A percentile compares a stretch with the other conserved stretches of the same genome.
These are phyloP conservation scores for Drosophila ogumai DNA, from an alignment of 1,140 invertebrate genomes.

Conservation along the genomic window DNA sequence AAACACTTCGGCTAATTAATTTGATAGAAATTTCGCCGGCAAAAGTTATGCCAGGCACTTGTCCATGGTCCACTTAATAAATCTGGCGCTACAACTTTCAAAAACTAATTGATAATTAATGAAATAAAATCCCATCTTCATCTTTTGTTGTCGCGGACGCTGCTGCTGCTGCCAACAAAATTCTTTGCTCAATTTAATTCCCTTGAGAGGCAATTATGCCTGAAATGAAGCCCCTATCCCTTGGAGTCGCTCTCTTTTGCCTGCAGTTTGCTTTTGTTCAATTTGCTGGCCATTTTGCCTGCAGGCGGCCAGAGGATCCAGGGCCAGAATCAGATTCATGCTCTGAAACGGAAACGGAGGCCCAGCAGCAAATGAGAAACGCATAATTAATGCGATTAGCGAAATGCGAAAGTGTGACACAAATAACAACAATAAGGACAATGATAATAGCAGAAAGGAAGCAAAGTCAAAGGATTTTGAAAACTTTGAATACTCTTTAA, in stretches of 20 bases:
- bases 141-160: constrained; percentile 19
- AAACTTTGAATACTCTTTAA: neutral
- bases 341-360: constrained; percentile 51
- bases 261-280: constrained; percentile 65
- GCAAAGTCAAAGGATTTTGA: neutral
- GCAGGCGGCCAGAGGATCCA: constrained; percentile 48
- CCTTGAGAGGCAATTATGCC: constrained; percentile 75
- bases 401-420: constrained; percentile 76
- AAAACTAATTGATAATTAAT: constrained; percentile 84
- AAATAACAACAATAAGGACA: constrained; percentile 74
- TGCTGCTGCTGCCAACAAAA: constrained; percentile 36
- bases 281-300: constrained; percentile 66
- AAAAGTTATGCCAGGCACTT: constrained; percentile 46
- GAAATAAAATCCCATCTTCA: constrained; percentile 69
- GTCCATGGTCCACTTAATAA: constrained; percentile 65
- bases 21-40: constrained; percentile 58
- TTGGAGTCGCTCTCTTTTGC: constrained; percentile 15
- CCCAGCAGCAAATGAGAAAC: constrained; percentile 77
- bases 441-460: constrained; percentile 42
- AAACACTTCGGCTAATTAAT: constrained; percentile 69
- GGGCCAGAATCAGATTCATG: constrained; percentile 6
- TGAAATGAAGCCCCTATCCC: constrained; percentile 36
- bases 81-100: constrained; percentile 71
- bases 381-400: constrained; percentile 83
- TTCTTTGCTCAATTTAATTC: constrained; percentile 72